These are phyloP conservation scores for Murina feae DNA, from an alignment of 2,113 vertebrate species.

Conservation along the genomic window DNA sequence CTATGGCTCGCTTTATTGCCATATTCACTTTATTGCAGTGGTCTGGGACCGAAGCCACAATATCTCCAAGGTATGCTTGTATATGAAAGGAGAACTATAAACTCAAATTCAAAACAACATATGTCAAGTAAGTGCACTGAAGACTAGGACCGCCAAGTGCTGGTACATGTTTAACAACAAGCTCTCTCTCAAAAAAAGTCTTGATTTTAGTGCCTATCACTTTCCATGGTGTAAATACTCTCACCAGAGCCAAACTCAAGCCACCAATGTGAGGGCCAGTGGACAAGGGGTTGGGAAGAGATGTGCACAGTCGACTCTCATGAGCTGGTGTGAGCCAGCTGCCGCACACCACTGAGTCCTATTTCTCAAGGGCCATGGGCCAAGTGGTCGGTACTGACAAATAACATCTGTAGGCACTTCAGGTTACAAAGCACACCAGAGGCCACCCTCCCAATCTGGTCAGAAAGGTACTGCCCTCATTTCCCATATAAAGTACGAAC, in stretches of 20 bases:
- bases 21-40: not conserved
- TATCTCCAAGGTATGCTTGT: not conserved
- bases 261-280: not conserved
- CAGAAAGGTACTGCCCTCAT: not conserved
- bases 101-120: not conserved
- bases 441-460: not conserved
- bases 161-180: not conserved
- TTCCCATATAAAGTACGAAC: not conserved
- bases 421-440: not conserved
- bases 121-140: not conserved
- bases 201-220: not conserved
- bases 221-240: not conserved
- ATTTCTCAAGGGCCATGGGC: not conserved
- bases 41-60: not conserved
- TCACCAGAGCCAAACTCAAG: not conserved
- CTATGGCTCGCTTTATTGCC: not conserved
- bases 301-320: not conserved
- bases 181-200: not conserved
- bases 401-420: not conserved
- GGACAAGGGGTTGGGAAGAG: not conserved
- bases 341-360: not conserved
- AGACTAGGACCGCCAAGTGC: not conserved
- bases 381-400: not conserved
- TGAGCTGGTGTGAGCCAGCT: not conserved
- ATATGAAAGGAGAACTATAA: not conserved